Conservation (phyloP, 2,113 vertebrate species). For the Psittacus erithacus region DNA sequence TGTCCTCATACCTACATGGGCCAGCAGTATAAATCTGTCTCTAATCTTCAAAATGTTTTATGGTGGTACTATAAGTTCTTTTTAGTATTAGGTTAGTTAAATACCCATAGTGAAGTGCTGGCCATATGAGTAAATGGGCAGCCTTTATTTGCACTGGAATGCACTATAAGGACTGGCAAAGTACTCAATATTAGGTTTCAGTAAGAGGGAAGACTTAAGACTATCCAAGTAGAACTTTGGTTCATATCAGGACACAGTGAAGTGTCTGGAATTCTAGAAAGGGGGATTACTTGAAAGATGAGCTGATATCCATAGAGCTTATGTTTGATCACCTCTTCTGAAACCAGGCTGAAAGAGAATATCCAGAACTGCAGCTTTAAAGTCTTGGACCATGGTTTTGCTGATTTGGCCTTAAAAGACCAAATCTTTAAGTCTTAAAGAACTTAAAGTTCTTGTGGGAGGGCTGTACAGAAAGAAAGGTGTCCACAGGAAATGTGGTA, state of each 20-base stretch:
- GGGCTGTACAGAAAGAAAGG: background rate
- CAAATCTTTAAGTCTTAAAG: no score
- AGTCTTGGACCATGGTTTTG: background rate
- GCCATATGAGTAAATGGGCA: background rate
- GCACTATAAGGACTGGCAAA: accelerated
- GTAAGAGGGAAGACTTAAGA: background rate
- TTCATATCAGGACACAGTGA: background rate
- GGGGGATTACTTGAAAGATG: background rate
- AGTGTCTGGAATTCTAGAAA: background rate
- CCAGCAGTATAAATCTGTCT: background rate
- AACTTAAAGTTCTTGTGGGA: background rate
- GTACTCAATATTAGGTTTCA: background rate
- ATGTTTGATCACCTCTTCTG: background rate
- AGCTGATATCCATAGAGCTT: background rate
- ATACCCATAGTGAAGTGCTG: background rate
- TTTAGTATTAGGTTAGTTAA: background rate
- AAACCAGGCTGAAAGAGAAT: background rate
- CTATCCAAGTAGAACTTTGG: background rate
- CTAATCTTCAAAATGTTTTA: background rate
- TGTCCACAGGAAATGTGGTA: background rate
- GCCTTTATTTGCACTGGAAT: background rate
- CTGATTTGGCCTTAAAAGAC: background rate
- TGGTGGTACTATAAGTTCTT: background rate
- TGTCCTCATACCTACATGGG: background rate
- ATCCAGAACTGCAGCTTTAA: background rate